phyloP scores from a whole-genome alignment of 2,113 vertebrate species.

The Zosterops japonicus region DNA sequence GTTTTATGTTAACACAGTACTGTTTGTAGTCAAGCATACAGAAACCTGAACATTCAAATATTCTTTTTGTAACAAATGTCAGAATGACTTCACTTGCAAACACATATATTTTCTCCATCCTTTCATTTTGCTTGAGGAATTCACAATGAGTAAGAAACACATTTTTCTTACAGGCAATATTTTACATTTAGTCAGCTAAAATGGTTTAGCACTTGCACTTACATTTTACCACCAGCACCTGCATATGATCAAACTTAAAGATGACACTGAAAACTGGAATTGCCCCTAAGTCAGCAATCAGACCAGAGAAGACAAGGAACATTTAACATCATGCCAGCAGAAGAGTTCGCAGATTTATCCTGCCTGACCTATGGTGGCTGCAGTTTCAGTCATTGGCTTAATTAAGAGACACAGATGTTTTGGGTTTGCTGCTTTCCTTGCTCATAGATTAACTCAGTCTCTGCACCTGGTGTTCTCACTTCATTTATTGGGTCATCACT shows the following conservation, averaged over 20 bases:
- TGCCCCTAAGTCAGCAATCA: background rate
- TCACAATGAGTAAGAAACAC: background rate
- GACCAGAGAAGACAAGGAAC: background rate
- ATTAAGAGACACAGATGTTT: conserved; percentile 33
- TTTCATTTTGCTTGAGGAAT: background rate
- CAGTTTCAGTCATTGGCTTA: background rate
- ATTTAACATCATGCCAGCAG: background rate
- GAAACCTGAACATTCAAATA: background rate
- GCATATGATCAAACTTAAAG: background rate
- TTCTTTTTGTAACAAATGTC: background rate
- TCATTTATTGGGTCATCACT: background rate
- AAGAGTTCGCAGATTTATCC: background rate
- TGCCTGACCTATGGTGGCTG: background rate
- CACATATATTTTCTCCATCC: background rate
- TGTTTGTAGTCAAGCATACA: background rate
- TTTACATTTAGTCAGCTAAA: background rate
- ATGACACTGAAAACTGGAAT: background rate
- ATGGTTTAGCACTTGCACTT: background rate
- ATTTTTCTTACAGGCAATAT: background rate
- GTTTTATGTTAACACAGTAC: background rate
- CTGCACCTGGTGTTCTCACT: conserved; percentile 50
- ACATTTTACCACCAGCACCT: background rate
- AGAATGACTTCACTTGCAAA: background rate
- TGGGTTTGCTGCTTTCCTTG: background rate
- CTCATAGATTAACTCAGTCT: conserved; percentile 22